Evolutionary conservation across 2,113 vertebrate genomes (phyloP), one percentile per base, ranked within the genome.

Genomic region (Semicossyphus pulcher): DNA sequence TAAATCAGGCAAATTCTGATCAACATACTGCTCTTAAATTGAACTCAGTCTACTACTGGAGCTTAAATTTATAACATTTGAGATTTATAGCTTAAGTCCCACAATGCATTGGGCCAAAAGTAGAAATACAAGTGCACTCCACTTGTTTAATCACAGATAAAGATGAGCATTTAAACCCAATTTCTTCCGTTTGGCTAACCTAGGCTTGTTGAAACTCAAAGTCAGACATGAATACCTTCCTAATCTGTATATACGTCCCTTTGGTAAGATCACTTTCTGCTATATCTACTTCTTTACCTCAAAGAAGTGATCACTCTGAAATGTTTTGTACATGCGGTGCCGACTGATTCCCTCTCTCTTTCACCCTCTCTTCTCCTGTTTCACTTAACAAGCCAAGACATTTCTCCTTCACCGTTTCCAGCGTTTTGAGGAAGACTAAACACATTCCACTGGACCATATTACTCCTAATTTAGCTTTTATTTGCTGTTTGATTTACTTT

Each of bases 401-500:
- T 44, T 48, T 70, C 54, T 72, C 25, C 48, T 57, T 52, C 28
- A 31, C 11, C 11, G 49, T 80, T 66, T 20, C 58, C 68, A 54
- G 21, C 39, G 36, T 44, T 65, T 14, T 34, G 16, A 76, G 20
- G 36, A 76, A 67, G 73, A 66, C 59, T 66, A 67, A 83, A 78
- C 79, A 68, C 60, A 71, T 52, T 73, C 83, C 51, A 56, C 12
- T 42, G 7, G 32, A 70, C 45, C 32, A 36, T 52, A 44, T 37
- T 64, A 31, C 63, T 60, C 21, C 26, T 42, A 76, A 79, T 79
- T 69, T 51, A 59, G 51, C 49, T 57, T 87, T 77, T 39, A 81
- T 81, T 51, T 78, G 60, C 42, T 53, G 37, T 85, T 80, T 80
- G 72, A 59, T 75, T 75, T 59, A 53, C 42, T 72, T 78, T 76